Conservation (phyloP, 2,113 vertebrate genomes). For the Nettapus auritus region DNA sequence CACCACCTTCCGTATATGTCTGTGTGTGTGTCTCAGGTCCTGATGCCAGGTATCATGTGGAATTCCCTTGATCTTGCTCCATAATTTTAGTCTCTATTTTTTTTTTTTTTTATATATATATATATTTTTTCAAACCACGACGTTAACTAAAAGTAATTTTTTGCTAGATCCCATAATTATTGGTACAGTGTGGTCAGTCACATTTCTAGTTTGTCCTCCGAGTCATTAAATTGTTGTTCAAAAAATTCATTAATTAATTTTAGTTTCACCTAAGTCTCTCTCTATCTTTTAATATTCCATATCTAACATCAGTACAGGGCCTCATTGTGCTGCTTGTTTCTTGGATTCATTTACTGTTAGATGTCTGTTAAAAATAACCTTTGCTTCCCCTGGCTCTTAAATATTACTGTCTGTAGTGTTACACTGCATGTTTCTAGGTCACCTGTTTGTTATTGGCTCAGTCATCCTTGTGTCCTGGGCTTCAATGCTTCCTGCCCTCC, state of each 20-base stretch:
- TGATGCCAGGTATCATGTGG: neutral
- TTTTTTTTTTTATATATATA: too few relatives aligned
- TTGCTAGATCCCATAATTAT: neutral
- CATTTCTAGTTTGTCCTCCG: neutral
- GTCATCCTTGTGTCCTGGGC: neutral
- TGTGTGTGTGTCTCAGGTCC: neutral
- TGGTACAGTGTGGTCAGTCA: neutral
- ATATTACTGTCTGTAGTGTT: neutral
- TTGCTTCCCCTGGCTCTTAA: neutral
- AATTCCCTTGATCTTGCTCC: neutral
- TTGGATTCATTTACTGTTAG: neutral
- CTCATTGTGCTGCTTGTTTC: neutral
- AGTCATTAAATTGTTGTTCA: neutral
- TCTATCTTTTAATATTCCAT: neutral
- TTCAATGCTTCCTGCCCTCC: neutral
- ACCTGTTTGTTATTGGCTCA: neutral
- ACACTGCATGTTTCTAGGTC: neutral
- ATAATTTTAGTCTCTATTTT: neutral
- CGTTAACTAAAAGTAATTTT: neutral
- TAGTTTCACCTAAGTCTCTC: neutral
- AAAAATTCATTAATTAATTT: neutral
- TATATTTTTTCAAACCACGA: neutral
- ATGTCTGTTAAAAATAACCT: neutral
- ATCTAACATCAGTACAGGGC: neutral
- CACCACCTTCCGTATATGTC: rapidly evolving